Percentiles rank a stretch among this genome's conserved stretches.
Conservation (phyloP, 2,113 vertebrate species). For the Diglossa brunneiventris region DNA sequence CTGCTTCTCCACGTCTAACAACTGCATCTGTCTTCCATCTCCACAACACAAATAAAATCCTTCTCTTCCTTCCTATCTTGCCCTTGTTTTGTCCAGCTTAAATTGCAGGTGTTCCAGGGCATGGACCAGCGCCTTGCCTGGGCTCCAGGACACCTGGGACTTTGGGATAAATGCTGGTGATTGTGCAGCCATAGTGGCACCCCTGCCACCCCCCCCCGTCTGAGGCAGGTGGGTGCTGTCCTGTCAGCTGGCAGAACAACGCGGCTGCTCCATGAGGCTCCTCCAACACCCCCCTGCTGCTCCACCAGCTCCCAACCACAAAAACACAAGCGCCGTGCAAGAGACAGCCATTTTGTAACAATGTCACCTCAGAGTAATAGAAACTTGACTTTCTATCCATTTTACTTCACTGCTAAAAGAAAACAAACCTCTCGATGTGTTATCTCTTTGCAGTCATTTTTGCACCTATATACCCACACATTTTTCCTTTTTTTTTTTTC, state of each 20-base stretch:
- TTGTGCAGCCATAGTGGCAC: not conserved
- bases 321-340: not conserved
- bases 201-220: not conserved
- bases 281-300: rapidly evolving
- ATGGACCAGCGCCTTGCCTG: rapidly evolving
- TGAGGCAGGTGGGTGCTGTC: not conserved
- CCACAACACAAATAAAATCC: not conserved
- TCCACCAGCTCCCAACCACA: not conserved
- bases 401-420: not conserved
- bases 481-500: too few species aligned
- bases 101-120: not conserved
- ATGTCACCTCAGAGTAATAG: not conserved
- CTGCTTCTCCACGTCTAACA: not conserved
- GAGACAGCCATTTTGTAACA: conserved; percentile 18
- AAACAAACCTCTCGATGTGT: not conserved
- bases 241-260: not conserved
- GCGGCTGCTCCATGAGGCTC: not conserved
- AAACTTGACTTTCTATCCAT: not conserved
- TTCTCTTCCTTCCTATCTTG: not conserved
- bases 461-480: not conserved
- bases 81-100: not conserved
- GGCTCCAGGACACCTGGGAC: not conserved
- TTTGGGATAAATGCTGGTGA: not conserved
- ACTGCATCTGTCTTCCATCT: not conserved
- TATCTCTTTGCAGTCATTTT: not conserved